Evolutionary conservation across 2,113 vertebrate species (phyloP), one percentile per base, ranked within the genome.

Genomic region (Pyrgilauda ruficollis): DNA sequence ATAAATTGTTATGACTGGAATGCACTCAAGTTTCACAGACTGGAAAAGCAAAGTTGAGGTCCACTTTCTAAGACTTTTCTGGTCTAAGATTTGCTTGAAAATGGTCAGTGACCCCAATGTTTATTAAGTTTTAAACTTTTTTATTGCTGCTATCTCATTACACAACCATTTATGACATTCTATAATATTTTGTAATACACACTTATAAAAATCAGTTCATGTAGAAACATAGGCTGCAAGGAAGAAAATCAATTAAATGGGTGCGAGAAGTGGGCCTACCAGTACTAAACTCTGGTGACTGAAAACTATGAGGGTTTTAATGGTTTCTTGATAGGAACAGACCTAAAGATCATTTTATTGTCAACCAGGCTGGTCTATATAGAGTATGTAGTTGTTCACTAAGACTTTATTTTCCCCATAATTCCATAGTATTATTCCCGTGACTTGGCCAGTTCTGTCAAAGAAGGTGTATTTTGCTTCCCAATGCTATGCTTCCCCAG

Each of bases 121-220:
- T 96, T 94, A 76, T 74, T 72, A 92, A 89, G 53, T 83, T 52
- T 90, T 64, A 70, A 49, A 1, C 27, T 79, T 80, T 87, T 96
- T 96, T 90, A 95, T 89, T 78, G 85, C 55, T 69, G 55, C 75
- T 87, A 43, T 96, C 86, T 97, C 89, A 92, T 96, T 96, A 89
- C 69, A 91, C 68, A 89, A 63, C 55, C 59, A 80, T 96, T 97
- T 95, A 79, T 93, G 77, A 89, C 39, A 94, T 87, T 87, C 78
- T 96, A 50, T 62, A 91, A 82, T 96, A 87, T 92, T 94, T 66
- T 90, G n/a, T 72, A 84, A 63, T 69, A 86, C 83, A 93, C 46
- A 31, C 70, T 94, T 92, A 55, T 73, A 84, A 94, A 95, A 94
- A 83, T 90, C 59, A 74, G 14, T 70, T 89, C 56, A 78, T 7